Percentiles rank a stretch among this genome's conserved stretches.
Conservation (phyloP, 2,888 invertebrate species). For the Girardia tigrina region DNA sequence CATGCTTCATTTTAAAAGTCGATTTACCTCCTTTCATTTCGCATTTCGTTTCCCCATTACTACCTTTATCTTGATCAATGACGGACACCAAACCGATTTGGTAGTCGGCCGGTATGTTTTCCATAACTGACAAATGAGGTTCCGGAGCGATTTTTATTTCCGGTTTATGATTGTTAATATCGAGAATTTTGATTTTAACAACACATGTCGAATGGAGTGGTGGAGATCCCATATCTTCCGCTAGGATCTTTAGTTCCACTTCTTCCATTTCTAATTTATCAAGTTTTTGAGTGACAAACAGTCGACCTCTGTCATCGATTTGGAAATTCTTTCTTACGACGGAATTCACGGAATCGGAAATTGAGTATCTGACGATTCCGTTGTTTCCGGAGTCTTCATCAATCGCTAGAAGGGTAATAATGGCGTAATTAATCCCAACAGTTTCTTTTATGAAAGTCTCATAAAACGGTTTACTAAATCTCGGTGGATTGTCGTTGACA, state of each 20-base stretch:
- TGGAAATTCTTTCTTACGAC: neutral
- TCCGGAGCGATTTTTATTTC: neutral
- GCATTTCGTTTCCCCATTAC: neutral
- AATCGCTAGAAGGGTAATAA: neutral
- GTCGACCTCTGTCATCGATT: neutral
- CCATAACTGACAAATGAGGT: neutral
- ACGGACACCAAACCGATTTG: neutral
- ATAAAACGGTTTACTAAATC: slow-evolving; percentile 14
- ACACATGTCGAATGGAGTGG: neutral
- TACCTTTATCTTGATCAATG: slow-evolving; percentile 1
- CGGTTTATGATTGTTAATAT: slow-evolving; percentile 16
- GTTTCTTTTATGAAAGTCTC: neutral
- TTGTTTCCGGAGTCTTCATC: neutral
- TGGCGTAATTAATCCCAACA: neutral
- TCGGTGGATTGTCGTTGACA: neutral
- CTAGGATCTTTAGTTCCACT: neutral
- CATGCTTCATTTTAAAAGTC: neutral
- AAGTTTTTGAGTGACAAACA: neutral
- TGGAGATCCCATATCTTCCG: neutral
- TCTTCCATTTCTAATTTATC: slow-evolving; percentile 23
- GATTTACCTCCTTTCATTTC: neutral
- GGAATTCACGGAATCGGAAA: neutral
- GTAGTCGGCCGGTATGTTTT: neutral
- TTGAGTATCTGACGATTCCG: neutral
- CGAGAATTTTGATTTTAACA: neutral